These are phyloP conservation scores for Rhinichthys osculus DNA, from an alignment of 2,797 vertebrate species.

Conservation along the genomic window DNA sequence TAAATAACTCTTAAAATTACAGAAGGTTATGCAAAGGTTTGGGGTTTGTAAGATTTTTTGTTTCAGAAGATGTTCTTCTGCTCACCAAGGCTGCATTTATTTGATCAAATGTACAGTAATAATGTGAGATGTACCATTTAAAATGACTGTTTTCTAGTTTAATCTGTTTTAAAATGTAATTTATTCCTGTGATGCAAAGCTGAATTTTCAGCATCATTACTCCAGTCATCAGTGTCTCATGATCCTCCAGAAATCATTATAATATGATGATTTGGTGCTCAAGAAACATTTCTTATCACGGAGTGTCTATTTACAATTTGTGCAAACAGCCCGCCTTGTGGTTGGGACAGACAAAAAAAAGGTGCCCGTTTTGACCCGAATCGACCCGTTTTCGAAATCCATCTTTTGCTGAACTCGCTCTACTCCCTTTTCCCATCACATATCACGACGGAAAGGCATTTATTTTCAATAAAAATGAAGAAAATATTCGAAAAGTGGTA, in stretches of 20 bases:
- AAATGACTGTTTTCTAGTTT: background rate
- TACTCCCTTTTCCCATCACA: no score
- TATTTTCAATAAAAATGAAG: no score
- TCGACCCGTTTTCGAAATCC: no score
- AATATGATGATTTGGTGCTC: background rate
- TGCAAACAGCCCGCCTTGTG: no score
- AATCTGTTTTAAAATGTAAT: background rate
- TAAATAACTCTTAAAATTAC: background rate
- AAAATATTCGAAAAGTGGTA: no score
- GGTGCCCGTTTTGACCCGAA: no score
- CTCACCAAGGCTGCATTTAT: background rate
- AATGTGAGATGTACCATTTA: background rate
- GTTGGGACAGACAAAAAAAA: no score
- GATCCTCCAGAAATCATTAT: background rate
- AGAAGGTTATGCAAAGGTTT: background rate
- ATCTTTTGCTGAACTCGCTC: no score
- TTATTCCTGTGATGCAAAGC: background rate
- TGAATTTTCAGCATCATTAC: background rate
- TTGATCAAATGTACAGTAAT: background rate
- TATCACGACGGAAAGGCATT: no score
- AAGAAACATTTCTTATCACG: background rate
- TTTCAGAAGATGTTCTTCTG: background rate
- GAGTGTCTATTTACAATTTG: no score
- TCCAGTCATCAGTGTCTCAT: background rate
- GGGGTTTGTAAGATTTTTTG: background rate